Conservation (phyloP, 2,113 vertebrate species). For the Myotis yumanensis region DNA sequence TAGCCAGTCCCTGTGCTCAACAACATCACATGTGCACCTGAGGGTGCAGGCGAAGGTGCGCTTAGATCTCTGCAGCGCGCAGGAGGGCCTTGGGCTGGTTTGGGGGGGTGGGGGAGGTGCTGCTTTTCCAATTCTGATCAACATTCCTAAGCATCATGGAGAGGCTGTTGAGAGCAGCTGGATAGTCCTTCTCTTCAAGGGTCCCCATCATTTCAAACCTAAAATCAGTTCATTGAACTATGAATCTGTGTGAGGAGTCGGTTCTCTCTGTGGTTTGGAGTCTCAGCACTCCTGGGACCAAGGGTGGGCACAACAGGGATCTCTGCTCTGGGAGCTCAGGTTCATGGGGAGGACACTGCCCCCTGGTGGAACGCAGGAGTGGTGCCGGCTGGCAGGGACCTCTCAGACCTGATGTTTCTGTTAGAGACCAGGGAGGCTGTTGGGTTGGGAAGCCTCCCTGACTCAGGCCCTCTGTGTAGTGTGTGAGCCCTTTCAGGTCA, state of each 20-base stretch:
- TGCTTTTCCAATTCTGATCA: background rate
- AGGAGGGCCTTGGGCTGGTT: background rate
- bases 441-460: background rate
- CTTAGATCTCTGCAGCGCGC: background rate
- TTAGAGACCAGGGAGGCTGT: background rate
- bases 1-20: slow-evolving; percentile 64
- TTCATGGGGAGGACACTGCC: background rate
- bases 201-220: background rate
- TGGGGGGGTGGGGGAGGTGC: background rate
- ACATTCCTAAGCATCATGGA: background rate
- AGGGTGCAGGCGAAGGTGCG: background rate
- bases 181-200: background rate
- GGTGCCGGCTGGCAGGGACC: accelerated
- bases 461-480: background rate
- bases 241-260: background rate
- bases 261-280: background rate
- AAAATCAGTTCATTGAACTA: background rate
- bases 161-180: background rate
- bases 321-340: background rate
- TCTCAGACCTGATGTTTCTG: background rate
- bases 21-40: slow-evolving; percentile 53
- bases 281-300: no score
- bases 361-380: background rate
- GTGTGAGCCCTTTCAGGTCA: background rate
- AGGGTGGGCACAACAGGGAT: no score